Conservation (phyloP, 2,888 invertebrate species). For the Xylocampa areola region DNA sequence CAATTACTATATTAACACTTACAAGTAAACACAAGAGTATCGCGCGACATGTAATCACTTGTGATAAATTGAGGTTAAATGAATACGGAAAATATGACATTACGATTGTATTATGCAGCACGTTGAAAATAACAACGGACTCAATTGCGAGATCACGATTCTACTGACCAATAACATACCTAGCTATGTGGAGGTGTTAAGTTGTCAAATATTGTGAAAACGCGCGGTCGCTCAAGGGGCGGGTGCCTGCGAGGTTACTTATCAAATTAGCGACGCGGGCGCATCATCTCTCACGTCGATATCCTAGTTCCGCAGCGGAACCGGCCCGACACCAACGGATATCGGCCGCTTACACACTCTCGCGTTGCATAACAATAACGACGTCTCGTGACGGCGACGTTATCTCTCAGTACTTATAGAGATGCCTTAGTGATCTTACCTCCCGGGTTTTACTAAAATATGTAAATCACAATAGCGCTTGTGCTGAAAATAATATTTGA, state of each 20-base stretch:
- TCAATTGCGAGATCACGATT: conserved; percentile 65
- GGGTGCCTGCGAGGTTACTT: conserved; percentile 19
- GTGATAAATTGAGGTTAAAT: conserved; percentile 64
- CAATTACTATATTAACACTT: conserved; percentile 28
- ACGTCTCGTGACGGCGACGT: conserved; percentile 83
- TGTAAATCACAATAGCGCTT: conserved; percentile 51
- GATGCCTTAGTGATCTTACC: conserved; percentile 81
- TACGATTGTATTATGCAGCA: conserved; percentile 43
- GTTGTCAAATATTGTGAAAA: conserved; percentile 34
- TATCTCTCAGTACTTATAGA: conserved; percentile 83
- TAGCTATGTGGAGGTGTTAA: conserved; percentile 33
- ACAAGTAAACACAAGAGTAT: conserved; percentile 33
- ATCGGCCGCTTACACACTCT: conserved; percentile 65
- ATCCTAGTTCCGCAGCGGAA: conserved; percentile 69
- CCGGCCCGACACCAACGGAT: conserved; percentile 60
- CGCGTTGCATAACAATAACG: conserved; percentile 79
- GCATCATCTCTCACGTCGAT: conserved; percentile 55
- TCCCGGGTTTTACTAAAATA: conserved; percentile 65
- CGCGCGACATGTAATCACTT: conserved; percentile 52
- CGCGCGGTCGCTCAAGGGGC: conserved; percentile 17
- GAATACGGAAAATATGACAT: conserved; percentile 59
- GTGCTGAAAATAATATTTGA: conserved; percentile 39
- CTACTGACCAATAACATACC: conserved; percentile 24
- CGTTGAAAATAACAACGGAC: conserved; percentile 56
- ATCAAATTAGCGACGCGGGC: conserved; percentile 36